These are phyloP conservation scores for Cirrhinus molitorella DNA, from an alignment of 2,797 vertebrate species.

Conservation along the genomic window DNA sequence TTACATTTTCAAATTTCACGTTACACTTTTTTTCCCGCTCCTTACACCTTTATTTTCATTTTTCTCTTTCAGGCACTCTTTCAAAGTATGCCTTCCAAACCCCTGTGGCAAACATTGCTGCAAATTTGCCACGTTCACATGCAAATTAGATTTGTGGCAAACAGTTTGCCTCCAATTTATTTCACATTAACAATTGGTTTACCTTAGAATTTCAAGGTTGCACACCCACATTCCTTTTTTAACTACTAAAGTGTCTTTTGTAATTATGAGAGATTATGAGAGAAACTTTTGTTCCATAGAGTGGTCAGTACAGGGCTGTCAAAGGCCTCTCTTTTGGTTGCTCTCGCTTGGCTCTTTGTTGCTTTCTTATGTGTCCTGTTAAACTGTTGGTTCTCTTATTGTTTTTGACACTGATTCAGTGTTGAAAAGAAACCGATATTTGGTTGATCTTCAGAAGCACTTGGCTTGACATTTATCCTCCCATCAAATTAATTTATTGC, in stretches of 20 bases:
- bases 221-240: not conserved
- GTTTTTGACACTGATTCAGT: constrained; percentile 63
- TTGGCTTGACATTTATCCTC: constrained; percentile 75
- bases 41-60: not conserved
- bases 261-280: not conserved
- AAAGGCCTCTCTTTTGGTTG: not conserved
- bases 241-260: not conserved
- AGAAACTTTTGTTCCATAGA: not conserved
- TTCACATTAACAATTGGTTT: not conserved
- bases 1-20: not conserved
- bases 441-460: constrained; percentile 71
- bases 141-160: not conserved
- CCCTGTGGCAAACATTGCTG: not conserved
- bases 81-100: not conserved
- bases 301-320: constrained; percentile 19
- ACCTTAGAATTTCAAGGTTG: not conserved
- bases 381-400: constrained; percentile 38
- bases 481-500: constrained; percentile 70
- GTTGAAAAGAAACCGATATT: constrained; percentile 67
- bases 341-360: not conserved
- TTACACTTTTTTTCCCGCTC: not conserved
- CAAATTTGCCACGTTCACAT: not conserved
- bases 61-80: not conserved
- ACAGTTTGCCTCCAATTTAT: not conserved
- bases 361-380: constrained; percentile 15